Conservation (phyloP, 2,797 vertebrate genomes). For the Gambusia yucatana region DNA sequence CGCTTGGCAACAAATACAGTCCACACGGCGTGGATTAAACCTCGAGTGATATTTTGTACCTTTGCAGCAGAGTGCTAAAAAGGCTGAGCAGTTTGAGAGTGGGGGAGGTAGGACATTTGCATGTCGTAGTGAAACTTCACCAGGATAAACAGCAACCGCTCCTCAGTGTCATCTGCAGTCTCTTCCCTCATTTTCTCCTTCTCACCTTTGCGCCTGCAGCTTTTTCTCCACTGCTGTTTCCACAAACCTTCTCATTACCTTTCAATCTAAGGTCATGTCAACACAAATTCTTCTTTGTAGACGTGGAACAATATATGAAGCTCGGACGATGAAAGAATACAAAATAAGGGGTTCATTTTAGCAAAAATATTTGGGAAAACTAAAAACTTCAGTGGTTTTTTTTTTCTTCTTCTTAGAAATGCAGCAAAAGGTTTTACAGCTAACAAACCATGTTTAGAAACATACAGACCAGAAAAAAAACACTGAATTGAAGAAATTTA, state of each 20-base stretch:
- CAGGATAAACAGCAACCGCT: slow-evolving; percentile 24
- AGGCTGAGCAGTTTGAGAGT: slow-evolving; percentile 15
- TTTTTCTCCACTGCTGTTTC: not conserved
- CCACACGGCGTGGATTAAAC: slow-evolving; percentile 73
- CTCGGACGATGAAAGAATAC: not conserved
- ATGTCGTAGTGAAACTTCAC: slow-evolving; percentile 44
- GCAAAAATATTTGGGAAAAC: not conserved
- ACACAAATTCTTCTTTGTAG: not conserved
- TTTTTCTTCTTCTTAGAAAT: not conserved
- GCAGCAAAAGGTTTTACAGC: not conserved
- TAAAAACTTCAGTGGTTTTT: not conserved
- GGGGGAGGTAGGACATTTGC: slow-evolving; percentile 40
- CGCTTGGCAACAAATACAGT: slow-evolving; percentile 66
- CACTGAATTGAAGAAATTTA: not conserved
- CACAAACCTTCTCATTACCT: not conserved
- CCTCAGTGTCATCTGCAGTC: slow-evolving; percentile 18
- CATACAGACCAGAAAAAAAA: not conserved
- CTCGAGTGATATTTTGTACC: slow-evolving; percentile 49
- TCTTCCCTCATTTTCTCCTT: slow-evolving; percentile 1
- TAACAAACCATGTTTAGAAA: not conserved
- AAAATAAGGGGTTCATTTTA: not conserved
- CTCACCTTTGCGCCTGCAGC: not conserved
- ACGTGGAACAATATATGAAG: not conserved
- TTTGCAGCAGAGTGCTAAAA: slow-evolving; percentile 56
- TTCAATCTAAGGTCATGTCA: not conserved